These are phyloP conservation scores for Arenaria interpres DNA, from an alignment of 2,113 vertebrate genomes.

Conservation along the genomic window DNA sequence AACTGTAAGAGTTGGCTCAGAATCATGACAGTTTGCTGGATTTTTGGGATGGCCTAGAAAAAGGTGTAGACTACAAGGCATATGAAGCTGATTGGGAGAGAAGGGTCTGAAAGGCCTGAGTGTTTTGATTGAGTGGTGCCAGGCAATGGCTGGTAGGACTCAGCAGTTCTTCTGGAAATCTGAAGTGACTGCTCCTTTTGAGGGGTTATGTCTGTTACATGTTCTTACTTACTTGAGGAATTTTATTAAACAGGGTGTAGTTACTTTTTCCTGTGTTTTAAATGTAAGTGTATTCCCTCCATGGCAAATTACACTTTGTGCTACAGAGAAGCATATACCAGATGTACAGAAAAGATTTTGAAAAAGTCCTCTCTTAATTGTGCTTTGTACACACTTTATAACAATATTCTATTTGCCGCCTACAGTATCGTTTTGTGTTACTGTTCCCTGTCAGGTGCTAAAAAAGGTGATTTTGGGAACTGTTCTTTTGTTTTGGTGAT, in stretches of 20 bases:
- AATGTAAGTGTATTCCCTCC: not conserved
- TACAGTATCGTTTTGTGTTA: not conserved
- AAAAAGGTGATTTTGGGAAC: not conserved
- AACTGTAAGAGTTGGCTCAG: not conserved
- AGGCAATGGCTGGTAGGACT: not conserved
- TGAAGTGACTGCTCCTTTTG: not conserved
- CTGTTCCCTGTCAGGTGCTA: not conserved
- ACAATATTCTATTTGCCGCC: not conserved
- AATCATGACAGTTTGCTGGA: not conserved
- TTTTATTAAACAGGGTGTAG: not conserved
- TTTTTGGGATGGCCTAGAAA: not conserved
- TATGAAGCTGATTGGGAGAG: not conserved
- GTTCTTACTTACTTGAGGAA: not conserved
- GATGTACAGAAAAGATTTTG: not conserved
- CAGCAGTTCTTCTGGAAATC: not conserved
- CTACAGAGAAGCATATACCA: not conserved
- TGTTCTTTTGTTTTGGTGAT: not conserved
- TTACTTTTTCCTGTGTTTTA: not conserved
- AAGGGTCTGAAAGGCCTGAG: not conserved
- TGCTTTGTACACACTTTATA: not conserved
- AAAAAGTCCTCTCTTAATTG: not conserved
- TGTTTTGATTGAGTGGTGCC: not conserved
- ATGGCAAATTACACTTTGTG: not conserved
- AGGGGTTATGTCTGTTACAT: not conserved
- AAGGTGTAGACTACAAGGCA: fast-evolving